phyloP scores from a whole-genome alignment of 2,113 vertebrate genomes.

The Dryoscopus gambensis region DNA sequence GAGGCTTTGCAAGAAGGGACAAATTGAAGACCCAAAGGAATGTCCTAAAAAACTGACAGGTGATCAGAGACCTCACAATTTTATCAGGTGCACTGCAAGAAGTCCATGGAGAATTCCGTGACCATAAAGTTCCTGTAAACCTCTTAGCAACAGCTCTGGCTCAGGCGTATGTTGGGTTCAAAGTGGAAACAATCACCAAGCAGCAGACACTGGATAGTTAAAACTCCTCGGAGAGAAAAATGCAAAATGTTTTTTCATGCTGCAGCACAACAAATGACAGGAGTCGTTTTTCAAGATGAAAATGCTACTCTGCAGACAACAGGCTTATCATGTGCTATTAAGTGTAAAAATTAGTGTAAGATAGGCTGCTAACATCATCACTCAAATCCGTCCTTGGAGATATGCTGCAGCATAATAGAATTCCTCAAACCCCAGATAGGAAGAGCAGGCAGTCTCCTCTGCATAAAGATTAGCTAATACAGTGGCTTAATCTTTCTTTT shows the following conservation, averaged over 20 bases:
- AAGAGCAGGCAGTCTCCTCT: neutral
- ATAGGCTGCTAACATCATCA: constrained; percentile 7
- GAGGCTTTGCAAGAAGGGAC: neutral
- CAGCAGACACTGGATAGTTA: neutral
- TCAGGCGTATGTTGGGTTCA: neutral
- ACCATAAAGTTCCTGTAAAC: neutral
- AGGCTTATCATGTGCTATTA: neutral
- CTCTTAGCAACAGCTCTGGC: neutral
- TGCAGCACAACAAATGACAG: neutral
- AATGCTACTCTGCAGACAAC: neutral
- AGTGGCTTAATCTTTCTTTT: neutral
- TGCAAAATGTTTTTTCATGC: neutral
- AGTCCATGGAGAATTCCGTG: neutral
- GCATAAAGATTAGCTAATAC: constrained; percentile 4
- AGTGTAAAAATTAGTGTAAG: neutral
- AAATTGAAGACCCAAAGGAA: neutral
- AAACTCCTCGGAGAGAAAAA: neutral
- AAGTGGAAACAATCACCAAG: neutral
- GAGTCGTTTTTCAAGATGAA: neutral
- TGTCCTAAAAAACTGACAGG: neutral
- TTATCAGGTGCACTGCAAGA: neutral
- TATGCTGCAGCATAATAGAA: neutral
- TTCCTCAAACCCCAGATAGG: neutral
- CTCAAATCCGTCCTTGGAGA: neutral
- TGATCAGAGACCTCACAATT: neutral